Percentiles rank a stretch among this genome's conserved stretches.
Evolutionary conservation across 2,797 vertebrate species (phyloP).

Genomic region (Lacerta agilis): DNA sequence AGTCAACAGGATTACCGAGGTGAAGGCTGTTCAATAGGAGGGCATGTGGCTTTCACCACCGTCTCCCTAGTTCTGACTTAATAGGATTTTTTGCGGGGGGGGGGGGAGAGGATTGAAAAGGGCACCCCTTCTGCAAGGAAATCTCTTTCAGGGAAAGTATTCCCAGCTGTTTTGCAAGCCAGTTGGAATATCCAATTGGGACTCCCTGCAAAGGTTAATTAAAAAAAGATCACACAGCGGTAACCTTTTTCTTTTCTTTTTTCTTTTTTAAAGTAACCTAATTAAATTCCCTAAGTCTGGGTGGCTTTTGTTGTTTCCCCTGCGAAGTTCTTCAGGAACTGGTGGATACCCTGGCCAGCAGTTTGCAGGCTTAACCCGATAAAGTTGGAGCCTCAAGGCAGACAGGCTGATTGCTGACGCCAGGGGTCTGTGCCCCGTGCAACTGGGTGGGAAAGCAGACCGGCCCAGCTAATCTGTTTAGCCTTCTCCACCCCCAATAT

Average conservation of each 20-base stretch:
- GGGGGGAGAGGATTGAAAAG: too few species aligned
- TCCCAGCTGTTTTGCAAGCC: neutral
- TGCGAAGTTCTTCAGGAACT: neutral
- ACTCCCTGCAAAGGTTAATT: neutral
- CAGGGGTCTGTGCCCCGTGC: too few species aligned
- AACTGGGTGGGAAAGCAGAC: too few species aligned
- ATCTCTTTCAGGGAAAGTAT: neutral
- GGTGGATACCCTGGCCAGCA: neutral
- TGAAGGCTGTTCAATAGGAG: neutral
- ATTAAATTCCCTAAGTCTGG: neutral
- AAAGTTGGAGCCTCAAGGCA: too few species aligned
- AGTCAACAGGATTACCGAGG: neutral
- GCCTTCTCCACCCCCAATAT: too few species aligned
- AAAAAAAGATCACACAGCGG: neutral
- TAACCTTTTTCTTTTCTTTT: neutral
- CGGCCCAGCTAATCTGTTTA: too few species aligned
- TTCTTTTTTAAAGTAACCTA: neutral
- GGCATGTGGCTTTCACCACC: rapidly evolving
- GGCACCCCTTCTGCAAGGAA: too few species aligned
- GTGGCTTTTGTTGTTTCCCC: neutral
- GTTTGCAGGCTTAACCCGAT: too few species aligned
- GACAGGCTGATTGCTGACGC: too few species aligned
- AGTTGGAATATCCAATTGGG: neutral
- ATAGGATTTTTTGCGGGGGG: neutral
- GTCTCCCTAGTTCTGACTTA: neutral